Evolutionary conservation across 1,140 invertebrate genomes (phyloP), one percentile per base, ranked within the genome.

Genomic region (Dryas iulia): DNA sequence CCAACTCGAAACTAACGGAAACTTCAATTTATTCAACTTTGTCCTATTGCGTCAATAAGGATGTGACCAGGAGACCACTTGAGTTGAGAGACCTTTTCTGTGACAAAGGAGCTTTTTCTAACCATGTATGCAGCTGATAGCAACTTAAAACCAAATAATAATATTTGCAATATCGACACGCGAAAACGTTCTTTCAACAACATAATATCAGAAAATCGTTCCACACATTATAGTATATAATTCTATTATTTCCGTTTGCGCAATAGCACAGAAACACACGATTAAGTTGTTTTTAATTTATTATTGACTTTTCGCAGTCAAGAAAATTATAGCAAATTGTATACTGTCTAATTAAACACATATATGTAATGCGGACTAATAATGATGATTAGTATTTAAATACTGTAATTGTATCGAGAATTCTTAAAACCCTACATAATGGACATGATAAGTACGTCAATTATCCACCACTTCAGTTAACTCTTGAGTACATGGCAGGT

Each of bases 21-120:
- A 86, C 80, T 79, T 74, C 87, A 87, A 89, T 90, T 88, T 83
- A 62, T 82, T 31, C 77, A 79, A 82, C 77, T 83, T 78, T 68
- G 63, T 52, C 81, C 82, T 76, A 79, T 87, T 88, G 76, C 83
- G 67, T 75, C 82, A 87, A 89, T 88, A 73, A 88, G 73, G 75
- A 81, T 76, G 72, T 76, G 72, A 79, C 76, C 84, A 83, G 83
- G 82, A 85, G 76, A 56, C 74, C 81, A 83, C 84, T 88, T 87
- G 57, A 80, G 74, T 66, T 87, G 57, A 81, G 73, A 66, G 52
- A 72, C 73, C 74, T 81, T 81, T 71, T 76, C 73, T 74, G 21
- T 12, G 21, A 56, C 23, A 21, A 56, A 25, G 24, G 53, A 56
- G 21, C 53, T 26, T 56, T 56, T 24, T 24, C n/a, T n/a, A 12